phyloP scores from a whole-genome alignment of 2,113 vertebrate species.

The Ciconia stormi region DNA sequence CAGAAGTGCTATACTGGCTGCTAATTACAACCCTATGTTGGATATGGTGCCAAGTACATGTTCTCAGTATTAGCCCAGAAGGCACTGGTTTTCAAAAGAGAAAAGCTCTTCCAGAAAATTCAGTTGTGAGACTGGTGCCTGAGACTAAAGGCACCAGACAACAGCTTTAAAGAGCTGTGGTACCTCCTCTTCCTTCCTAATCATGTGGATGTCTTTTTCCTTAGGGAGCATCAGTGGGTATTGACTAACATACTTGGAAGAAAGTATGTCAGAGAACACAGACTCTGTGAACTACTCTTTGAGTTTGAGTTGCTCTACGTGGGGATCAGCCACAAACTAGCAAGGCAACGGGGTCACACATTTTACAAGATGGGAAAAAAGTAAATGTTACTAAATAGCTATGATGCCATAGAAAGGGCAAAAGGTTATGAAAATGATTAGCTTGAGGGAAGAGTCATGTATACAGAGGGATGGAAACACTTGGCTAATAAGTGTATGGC shows the following conservation, averaged over 20 bases:
- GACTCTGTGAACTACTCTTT: neutral
- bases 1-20: neutral
- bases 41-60: neutral
- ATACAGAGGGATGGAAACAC: slow-evolving; percentile 45
- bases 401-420: slow-evolving; percentile 32
- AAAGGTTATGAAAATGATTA: slow-evolving; percentile 52
- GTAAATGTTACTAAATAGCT: slow-evolving; percentile 46
- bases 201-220: neutral
- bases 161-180: neutral
- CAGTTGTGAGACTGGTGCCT: neutral
- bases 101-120: slow-evolving; percentile 25
- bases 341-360: neutral
- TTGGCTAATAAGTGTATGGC: slow-evolving; percentile 42
- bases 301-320: neutral
- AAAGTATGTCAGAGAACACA: neutral
- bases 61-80: slow-evolving; percentile 36
- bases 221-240: neutral
- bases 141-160: slow-evolving; percentile 25
- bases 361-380: slow-evolving; percentile 55
- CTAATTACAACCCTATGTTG: slow-evolving; percentile 11
- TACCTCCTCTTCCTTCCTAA: slow-evolving; percentile 12
- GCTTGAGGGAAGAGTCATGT: slow-evolving; percentile 37
- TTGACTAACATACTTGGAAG: neutral
- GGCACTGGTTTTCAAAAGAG: slow-evolving; percentile 34
- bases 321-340: neutral